Evolutionary conservation across 2,113 vertebrate genomes (phyloP), one percentile per base, ranked within the genome.

Genomic region (Prionailurus viverrinus): DNA sequence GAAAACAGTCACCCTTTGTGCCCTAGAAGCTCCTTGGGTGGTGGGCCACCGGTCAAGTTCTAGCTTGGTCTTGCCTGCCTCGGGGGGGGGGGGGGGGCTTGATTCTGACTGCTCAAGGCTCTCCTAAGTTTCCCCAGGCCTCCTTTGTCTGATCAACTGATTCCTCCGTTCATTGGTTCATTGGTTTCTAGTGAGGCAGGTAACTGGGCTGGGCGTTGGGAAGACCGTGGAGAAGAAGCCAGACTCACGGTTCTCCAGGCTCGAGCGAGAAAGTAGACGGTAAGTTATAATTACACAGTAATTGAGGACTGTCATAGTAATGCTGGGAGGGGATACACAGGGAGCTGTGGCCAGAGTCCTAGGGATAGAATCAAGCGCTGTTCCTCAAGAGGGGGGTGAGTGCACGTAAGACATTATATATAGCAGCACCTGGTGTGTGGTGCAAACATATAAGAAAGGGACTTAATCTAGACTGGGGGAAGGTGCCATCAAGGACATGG

Each of bases 301-400:
- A 51, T 7, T 2, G 1, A 19, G 7, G 4, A 48, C 18, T 0
- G 0, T 36, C 7, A 0, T 39, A 65, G 39, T 27, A 5, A n/a
- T 0, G 0, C 36, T 27, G 0, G n/a, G 4, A 48, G 33, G 7
- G 48, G 39, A 1, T 14, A 23, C 15, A 0, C 11, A 0, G 1
- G 27, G 19, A 15, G 29, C 51, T n/a, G 0, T 1, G 10, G 12
- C 51, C 3, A 10, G 27, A 25, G 4, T 2, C 41, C 41, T 14
- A 10, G 7, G 39, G 58, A 4, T 66, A 25, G 51, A 68, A 31
- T 23, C 41, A 33, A 6, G 25, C 48, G 11, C 76, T 5, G 12
- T 1, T n/a, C 23, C 12, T 5, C 41, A 14, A 0, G 5, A 9
- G 18, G 39, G 55, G 13, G 0, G 1, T 2, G 27, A 33, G 85